Evolutionary conservation across 2,113 vertebrate genomes (phyloP), one percentile per base, ranked within the genome.

Genomic region (Silurus glanis): DNA sequence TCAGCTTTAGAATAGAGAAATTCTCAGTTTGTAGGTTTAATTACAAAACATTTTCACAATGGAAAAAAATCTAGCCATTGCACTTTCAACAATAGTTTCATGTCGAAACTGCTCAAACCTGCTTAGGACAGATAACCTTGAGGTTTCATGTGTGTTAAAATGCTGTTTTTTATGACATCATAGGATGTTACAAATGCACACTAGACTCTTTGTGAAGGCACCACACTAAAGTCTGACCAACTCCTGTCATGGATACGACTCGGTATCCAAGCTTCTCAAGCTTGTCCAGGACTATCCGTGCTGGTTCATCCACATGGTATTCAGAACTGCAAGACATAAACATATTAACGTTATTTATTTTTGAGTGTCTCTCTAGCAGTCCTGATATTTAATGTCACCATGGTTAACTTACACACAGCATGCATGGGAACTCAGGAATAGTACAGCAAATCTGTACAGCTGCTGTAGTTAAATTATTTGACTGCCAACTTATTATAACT

Each of bases 141-240:
- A 17, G n/a, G 17, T 74, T 21, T 76, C 23, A 14, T 23, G 5
- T 37, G 51, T 56, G 13, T 58, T 55, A n/a, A 12, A 13, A 53
- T 21, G 13, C 16, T 28, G 2, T 19, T 37, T 25, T 79, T 45
- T 58, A 84, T 12, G 45, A 84, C 2, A 2, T 8, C 69, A n/a
- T 47, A 80, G 14, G 64, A 49, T 62, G 47, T 62, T 53, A 19
- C 47, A 2, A 16, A 55, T 59, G 67, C 25, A 69, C 66, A 19
- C 74, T 89, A 0, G 37, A 80, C 72, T 97, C 95, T 92, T 96
- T 98, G 92, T 99, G 96, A 62, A 99, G 96, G 92, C 98, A 99
- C 98, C 98, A 99, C 89, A 99, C 97, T 92, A 99, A 88, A 0
- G 98, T 99, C 95, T 99, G 97, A 47, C 98, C 98, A 90, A 99